phyloP scores from a whole-genome alignment of 2,888 invertebrate genomes.

The Platycheirus rosarum region DNA sequence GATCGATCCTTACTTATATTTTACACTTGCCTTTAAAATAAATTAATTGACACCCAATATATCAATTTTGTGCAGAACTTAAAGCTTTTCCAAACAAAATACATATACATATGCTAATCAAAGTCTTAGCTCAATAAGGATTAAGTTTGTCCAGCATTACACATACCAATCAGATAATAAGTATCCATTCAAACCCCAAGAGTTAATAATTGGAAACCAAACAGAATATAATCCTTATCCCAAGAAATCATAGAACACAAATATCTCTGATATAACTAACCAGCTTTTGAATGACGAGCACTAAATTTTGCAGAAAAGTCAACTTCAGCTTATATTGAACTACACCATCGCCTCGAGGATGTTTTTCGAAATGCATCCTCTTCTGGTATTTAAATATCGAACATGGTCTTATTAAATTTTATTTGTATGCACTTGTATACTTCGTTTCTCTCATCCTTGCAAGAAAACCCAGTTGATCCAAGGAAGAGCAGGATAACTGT shows the following conservation, averaged over 20 bases:
- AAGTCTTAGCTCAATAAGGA: neutral
- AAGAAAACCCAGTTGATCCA: no score
- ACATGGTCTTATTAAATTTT: slow-evolving; percentile 60
- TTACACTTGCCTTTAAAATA: no score
- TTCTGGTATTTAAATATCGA: slow-evolving; percentile 56
- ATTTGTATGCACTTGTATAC: slow-evolving; percentile 35
- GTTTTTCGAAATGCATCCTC: slow-evolving; percentile 27
- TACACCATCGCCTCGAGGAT: neutral
- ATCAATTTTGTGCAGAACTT: no score
- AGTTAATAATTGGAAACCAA: slow-evolving; percentile 21
- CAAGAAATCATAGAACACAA: neutral
- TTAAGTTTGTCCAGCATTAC: slow-evolving; percentile 20
- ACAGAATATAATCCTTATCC: slow-evolving; percentile 17
- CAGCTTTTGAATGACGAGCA: neutral
- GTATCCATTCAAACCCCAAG: neutral
- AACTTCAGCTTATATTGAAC: slow-evolving; percentile 36
- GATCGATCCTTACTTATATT: no score
- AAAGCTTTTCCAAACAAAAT: no score
- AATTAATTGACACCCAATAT: no score
- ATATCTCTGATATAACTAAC: neutral
- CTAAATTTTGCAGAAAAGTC: neutral
- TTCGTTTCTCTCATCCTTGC: slow-evolving; percentile 12
- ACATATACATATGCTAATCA: no score
- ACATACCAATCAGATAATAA: neutral
- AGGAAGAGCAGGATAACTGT: no score